phyloP scores from a whole-genome alignment of 2,797 vertebrate genomes.

The Acipenser transmontanus region DNA sequence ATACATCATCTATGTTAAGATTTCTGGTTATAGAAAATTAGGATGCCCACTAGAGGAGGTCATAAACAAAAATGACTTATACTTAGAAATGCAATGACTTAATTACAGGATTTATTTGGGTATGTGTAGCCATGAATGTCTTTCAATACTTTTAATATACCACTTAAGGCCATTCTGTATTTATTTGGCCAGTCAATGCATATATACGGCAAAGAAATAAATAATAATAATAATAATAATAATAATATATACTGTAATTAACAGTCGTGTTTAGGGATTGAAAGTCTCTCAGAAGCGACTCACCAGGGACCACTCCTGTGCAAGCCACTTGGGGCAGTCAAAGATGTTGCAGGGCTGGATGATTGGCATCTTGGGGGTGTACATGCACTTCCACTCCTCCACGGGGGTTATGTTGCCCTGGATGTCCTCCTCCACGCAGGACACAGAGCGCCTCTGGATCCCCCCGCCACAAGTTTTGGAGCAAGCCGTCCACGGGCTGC shows the following conservation, averaged over 20 bases:
- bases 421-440: constrained; percentile 95
- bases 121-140: too few species aligned
- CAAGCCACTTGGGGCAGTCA: constrained; percentile 91
- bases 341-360: constrained; percentile 90
- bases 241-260: neutral
- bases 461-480: constrained; percentile 91
- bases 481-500: constrained; percentile 92
- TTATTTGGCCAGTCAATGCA: too few species aligned
- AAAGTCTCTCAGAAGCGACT: constrained; percentile 27
- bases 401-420: constrained; percentile 79
- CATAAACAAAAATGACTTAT: too few species aligned
- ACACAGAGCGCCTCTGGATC: constrained; percentile 84
- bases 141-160: too few species aligned
- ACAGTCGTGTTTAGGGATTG: neutral
- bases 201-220: too few species aligned
- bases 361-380: constrained; percentile 79
- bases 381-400: constrained; percentile 98
- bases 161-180: too few species aligned
- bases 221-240: too few species aligned
- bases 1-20: too few species aligned
- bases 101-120: too few species aligned
- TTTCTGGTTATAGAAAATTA: too few species aligned
- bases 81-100: too few species aligned
- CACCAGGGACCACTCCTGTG: constrained; percentile 97
- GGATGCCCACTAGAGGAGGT: too few species aligned